Evolutionary conservation across 2,113 vertebrate species (phyloP).

Genomic region (Garra rufa): DNA sequence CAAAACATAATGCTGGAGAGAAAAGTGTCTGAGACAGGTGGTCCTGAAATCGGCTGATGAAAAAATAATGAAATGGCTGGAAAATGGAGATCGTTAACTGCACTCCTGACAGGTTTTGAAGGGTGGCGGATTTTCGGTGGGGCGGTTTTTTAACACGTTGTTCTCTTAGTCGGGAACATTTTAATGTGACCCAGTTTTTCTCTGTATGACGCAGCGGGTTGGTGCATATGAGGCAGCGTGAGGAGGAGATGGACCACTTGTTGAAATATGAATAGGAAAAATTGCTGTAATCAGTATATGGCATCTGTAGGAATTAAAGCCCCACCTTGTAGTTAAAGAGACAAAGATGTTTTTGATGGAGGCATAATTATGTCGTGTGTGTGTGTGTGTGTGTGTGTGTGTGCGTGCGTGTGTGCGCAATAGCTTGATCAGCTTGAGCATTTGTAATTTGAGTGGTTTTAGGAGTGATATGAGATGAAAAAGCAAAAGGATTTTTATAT

Average conservation of each 20-base stretch:
- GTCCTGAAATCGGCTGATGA: constrained; percentile 28
- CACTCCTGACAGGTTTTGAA: constrained; percentile 63
- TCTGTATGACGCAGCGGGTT: neutral
- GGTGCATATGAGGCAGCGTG: neutral
- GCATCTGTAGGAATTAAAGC: neutral
- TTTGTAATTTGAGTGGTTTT: neutral
- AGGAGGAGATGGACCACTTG: neutral
- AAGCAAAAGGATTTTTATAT: neutral
- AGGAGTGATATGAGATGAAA: neutral
- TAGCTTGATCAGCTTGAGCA: neutral
- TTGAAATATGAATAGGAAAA: constrained; percentile 7
- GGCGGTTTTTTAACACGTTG: constrained; percentile 65
- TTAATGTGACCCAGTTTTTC: constrained; percentile 69
- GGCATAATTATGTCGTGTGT: no score
- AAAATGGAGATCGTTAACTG: constrained; percentile 52
- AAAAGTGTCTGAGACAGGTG: constrained; percentile 36
- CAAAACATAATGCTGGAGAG: constrained; percentile 7
- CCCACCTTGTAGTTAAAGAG: neutral
- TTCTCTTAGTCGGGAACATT: constrained; percentile 74
- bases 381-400: no score
- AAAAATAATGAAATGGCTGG: constrained; percentile 41
- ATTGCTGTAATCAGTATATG: neutral
- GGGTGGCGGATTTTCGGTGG: constrained; percentile 60
- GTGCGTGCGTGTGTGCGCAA: no score
- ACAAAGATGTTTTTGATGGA: neutral